Percentiles rank a stretch among this genome's conserved stretches.
Conservation (phyloP, 2,797 vertebrate species). For the Siniperca obscura region DNA sequence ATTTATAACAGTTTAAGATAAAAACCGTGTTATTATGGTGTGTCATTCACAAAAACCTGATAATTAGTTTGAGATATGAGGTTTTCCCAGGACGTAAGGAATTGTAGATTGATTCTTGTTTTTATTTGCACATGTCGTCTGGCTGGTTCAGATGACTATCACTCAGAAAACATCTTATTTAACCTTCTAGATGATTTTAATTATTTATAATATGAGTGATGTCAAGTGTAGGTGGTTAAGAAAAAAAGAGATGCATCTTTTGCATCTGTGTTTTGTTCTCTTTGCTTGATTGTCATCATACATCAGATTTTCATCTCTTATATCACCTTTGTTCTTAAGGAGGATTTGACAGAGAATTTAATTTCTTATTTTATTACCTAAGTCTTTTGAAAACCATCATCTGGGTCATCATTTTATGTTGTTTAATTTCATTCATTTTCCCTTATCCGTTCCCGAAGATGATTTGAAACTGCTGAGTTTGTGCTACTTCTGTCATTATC, state of each 20-base stretch:
- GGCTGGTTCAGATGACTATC: slow-evolving; percentile 91
- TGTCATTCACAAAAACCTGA: slow-evolving; percentile 31
- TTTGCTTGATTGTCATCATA: slow-evolving; percentile 16
- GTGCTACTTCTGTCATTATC: slow-evolving; percentile 20
- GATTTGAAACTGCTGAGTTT: slow-evolving; percentile 27
- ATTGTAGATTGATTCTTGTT: slow-evolving; percentile 43
- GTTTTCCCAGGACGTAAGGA: slow-evolving; percentile 44
- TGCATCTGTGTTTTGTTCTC: not conserved
- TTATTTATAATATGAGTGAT: slow-evolving; percentile 83
- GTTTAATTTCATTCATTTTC: slow-evolving; percentile 20
- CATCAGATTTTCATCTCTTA: slow-evolving; percentile 26
- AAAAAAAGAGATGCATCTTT: slow-evolving; percentile 14
- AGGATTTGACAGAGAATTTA: slow-evolving; percentile 16
- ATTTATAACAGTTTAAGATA: slow-evolving; percentile 41
- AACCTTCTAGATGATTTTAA: slow-evolving; percentile 61
- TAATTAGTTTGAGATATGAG: slow-evolving; percentile 38
- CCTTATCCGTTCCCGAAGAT: not conserved
- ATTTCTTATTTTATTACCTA: slow-evolving; percentile 14
- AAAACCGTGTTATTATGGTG: slow-evolving; percentile 25
- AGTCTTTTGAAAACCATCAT: slow-evolving; percentile 16
- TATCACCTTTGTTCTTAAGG: slow-evolving; percentile 19
- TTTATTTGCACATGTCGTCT: slow-evolving; percentile 86
- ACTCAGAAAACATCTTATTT: slow-evolving; percentile 65
- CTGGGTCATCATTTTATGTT: slow-evolving; percentile 1
- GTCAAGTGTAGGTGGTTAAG: slow-evolving; percentile 31